These are phyloP conservation scores for Phenganax marumi DNA, from an alignment of 92 coral and sea anemone genomes.

Conservation along the genomic window DNA sequence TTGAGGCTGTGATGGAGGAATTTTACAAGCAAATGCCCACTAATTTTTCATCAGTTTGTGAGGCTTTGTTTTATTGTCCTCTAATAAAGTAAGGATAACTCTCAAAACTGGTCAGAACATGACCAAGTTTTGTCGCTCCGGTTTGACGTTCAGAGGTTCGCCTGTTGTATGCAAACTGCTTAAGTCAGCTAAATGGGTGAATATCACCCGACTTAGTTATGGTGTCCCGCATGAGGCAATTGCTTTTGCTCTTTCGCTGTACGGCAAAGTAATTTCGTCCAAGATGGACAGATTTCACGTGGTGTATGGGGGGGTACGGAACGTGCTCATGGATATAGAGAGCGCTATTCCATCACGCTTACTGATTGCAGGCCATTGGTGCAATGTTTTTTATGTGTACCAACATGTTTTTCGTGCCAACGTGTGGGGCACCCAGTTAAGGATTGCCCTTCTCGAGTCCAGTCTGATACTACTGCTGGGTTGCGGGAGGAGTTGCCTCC, in stretches of 20 bases:
- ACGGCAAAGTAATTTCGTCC: not conserved
- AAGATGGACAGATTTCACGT: no score
- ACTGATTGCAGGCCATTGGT: not conserved
- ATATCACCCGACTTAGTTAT: not conserved
- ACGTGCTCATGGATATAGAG: not conserved
- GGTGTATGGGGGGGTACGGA: not conserved
- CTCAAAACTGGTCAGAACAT: not conserved
- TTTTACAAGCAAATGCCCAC: not conserved
- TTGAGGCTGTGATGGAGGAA: not conserved
- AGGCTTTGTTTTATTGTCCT: not conserved
- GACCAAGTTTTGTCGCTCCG: not conserved
- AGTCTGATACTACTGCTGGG: not conserved
- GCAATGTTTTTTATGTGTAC: not conserved
- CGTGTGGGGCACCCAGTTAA: not conserved
- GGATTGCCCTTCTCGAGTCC: not conserved
- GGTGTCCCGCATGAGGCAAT: not conserved
- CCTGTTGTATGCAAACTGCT: not conserved
- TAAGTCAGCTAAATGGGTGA: not conserved
- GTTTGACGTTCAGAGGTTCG: not conserved
- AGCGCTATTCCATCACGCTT: not conserved
- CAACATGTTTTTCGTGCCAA: constrained; percentile 22
- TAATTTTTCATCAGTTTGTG: not conserved
- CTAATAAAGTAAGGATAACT: not conserved
- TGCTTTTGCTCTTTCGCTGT: not conserved
- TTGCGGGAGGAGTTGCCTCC: no score